A percentile compares a stretch with the other conserved stretches of the same genome.
These are phyloP conservation scores for Bothrops jararaca DNA, from an alignment of 2,113 vertebrate species.

Conservation along the genomic window DNA sequence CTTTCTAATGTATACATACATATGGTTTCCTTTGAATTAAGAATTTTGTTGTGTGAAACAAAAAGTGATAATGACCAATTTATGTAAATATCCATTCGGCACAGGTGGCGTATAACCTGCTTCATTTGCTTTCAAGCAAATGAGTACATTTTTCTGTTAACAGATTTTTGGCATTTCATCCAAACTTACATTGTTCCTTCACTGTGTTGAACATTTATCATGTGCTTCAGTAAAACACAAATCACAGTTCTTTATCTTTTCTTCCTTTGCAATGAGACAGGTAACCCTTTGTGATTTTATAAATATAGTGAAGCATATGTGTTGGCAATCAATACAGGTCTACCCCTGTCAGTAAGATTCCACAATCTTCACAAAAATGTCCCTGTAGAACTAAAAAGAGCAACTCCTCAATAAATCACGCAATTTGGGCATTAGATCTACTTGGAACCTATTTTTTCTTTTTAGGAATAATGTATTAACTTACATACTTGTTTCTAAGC, in stretches of 20 bases:
- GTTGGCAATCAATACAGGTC: background rate
- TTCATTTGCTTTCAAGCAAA: background rate
- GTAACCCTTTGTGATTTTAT: background rate
- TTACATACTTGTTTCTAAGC: background rate
- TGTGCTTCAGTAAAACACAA: background rate
- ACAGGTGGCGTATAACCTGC: background rate
- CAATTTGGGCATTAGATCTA: slow-evolving; percentile 6
- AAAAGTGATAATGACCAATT: background rate
- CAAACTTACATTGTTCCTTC: background rate
- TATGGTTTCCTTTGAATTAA: background rate
- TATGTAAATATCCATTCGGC: background rate
- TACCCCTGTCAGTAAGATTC: background rate
- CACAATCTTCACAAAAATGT: background rate
- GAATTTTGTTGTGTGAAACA: background rate
- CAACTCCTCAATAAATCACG: background rate
- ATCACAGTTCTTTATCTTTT: background rate
- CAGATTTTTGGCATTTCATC: background rate
- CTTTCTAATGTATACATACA: background rate
- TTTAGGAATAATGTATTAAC: background rate
- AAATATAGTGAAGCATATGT: background rate
- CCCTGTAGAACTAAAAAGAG: background rate
- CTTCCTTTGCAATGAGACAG: background rate
- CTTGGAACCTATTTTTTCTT: slow-evolving; percentile 6
- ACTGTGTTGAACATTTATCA: background rate
- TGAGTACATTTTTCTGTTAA: background rate